phyloP scores from a whole-genome alignment of 2,113 vertebrate genomes.

The Columba janthina region DNA sequence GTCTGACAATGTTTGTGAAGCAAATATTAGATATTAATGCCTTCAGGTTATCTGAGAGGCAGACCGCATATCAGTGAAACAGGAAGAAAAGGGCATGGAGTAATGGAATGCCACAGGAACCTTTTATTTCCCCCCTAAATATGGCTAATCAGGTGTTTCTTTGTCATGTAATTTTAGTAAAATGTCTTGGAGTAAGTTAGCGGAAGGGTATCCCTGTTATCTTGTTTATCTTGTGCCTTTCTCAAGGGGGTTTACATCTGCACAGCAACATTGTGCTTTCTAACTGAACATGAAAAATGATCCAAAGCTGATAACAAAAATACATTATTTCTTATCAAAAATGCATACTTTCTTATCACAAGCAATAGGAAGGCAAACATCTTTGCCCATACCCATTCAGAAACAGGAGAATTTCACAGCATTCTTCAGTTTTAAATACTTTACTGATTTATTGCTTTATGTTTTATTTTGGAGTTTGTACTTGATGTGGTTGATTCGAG shows the following conservation, averaged over 20 bases:
- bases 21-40: not conserved
- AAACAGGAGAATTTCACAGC: not conserved
- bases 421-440: not conserved
- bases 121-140: constrained; percentile 8
- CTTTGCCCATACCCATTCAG: not conserved
- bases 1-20: not conserved
- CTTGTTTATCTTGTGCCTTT: constrained; percentile 41
- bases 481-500: not conserved
- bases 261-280: constrained; percentile 1
- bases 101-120: not conserved
- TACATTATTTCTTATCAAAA: constrained; percentile 33
- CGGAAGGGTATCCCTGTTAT: constrained; percentile 14
- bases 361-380: constrained; percentile 12
- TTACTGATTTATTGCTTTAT: not conserved
- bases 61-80: not conserved
- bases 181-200: constrained; percentile 14
- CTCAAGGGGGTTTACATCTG: constrained; percentile 10
- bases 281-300: constrained; percentile 20
- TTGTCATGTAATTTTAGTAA: constrained; percentile 37
- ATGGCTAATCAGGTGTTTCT: constrained; percentile 15
- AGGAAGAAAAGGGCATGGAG: not conserved
- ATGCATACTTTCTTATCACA: constrained; percentile 30
- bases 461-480: not conserved
- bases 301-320: constrained; percentile 36
- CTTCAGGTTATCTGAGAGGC: constrained; percentile 10